Base-by-base conservation (phyloP, 2,888 invertebrate species). In the Bombylius discolor region DNA sequence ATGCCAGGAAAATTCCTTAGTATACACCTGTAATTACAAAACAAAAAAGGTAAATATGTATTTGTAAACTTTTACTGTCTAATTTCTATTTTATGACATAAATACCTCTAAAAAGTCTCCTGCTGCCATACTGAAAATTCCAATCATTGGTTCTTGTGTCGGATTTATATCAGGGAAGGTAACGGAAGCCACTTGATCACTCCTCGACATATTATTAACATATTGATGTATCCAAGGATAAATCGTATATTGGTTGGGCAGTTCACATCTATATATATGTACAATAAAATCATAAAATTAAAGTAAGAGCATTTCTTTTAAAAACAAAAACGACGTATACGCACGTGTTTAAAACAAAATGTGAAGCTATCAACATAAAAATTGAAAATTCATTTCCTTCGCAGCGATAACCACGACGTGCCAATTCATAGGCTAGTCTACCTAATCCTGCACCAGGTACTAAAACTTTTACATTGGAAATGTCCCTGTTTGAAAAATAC, bases 351-450 rank as follows among this genome's bases (percentile, higher is more conserved):
- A 99, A 77, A 56, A 99, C 86, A 72, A 95, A 98, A 76, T 95
- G 92, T 49, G 97, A 95, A 0, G 94, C 90, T 64, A 98, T 89
- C 51, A 99, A 77, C 98, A 99, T 99, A 72, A 94, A 97, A 46
- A 97, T 80, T 36, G 94, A 95, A 77, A 95, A 97, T 76, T 99
- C 99, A 71, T 99, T 99, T 61, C 97, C 99, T 74, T 97, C 93
- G 65, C 96, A 97, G 11, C 81, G 81, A 76, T 87, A 99, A 1
- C 97, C 97, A 23, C 84, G 79, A 56, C 81, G 81, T 0, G 97
- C 95, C 39, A 99, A 82, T 78, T 99, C 98, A 78, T 88, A 96
- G 0, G 95, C 91, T 3, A 99, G 78, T 57, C 99, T 78, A 0
- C 96, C 97, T 6, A 98, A 78, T 0, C 98, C 98, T n/a, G 96